Evolutionary conservation across 2,888 invertebrate genomes (phyloP).

Genomic region (Eupithecia dodoneata): DNA sequence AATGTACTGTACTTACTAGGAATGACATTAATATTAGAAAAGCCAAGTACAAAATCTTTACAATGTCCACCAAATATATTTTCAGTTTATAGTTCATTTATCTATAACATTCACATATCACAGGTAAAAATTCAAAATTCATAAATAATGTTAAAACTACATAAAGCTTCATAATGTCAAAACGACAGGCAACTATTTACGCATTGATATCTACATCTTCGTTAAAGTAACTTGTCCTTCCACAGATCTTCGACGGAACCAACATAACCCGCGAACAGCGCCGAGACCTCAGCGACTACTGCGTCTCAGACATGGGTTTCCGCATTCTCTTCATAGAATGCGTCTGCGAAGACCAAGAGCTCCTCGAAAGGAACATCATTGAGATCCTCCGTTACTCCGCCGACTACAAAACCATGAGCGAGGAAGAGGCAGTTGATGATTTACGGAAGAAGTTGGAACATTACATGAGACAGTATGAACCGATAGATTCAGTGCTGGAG

Average conservation of each 20-base stretch:
- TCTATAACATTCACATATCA: too few species aligned
- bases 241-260: conserved; percentile 95
- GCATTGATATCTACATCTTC: background rate
- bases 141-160: too few species aligned
- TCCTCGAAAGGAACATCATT: conserved; percentile 79
- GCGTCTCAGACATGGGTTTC: conserved; percentile 89
- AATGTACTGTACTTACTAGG: too few species aligned
- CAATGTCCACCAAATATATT: too few species aligned
- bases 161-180: too few species aligned
- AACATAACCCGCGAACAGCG: conserved; percentile 94
- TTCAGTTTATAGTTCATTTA: too few species aligned
- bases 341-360: conserved; percentile 90
- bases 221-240: conserved; percentile 38
- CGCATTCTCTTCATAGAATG: conserved; percentile 96
- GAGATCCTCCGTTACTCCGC: conserved; percentile 94
- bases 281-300: conserved; percentile 89
- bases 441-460: conserved; percentile 92
- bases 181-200: too few species aligned
- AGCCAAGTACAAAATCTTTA: too few species aligned
- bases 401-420: conserved; percentile 93
- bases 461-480: conserved; percentile 92
- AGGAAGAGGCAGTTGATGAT: conserved; percentile 91
- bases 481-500: conserved; percentile 87
- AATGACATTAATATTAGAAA: too few species aligned
- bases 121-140: too few species aligned